Conservation (phyloP, 2,888 invertebrate genomes). For the Nematopogon swammerdamellus region DNA sequence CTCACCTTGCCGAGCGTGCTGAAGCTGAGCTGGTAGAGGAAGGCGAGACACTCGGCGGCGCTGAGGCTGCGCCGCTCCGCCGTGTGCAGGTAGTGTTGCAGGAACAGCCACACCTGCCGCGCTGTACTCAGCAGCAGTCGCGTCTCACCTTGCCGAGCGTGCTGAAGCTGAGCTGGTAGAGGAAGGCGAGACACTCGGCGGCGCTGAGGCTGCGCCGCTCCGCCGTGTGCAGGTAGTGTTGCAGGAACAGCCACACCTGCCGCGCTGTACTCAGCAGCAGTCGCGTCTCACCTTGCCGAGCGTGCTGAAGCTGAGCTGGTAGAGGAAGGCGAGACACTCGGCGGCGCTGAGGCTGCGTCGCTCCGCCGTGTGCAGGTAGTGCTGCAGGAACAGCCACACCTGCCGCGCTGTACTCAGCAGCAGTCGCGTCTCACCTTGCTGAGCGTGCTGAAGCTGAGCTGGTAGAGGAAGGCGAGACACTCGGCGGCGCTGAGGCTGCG, state of each 20-base stretch:
- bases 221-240: too few relatives aligned
- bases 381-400: constrained; percentile 96
- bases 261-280: constrained; percentile 9
- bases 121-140: background rate
- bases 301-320: constrained; percentile 93
- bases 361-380: constrained; percentile 92
- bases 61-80: too few relatives aligned
- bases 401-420: constrained; percentile 90
- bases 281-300: constrained; percentile 85
- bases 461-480: constrained; percentile 93
- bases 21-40: too few relatives aligned
- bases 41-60: too few relatives aligned
- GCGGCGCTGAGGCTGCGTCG: constrained; percentile 81
- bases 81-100: too few relatives aligned
- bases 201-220: constrained; percentile 71
- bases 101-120: too few relatives aligned
- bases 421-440: constrained; percentile 80
- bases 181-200: constrained; percentile 78
- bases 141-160: background rate
- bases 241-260: too few relatives aligned
- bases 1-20: too few relatives aligned
- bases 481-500: constrained; percentile 85
- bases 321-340: constrained; percentile 92
- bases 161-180: constrained; percentile 22
- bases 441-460: constrained; percentile 90